A percentile compares a stretch with the other conserved stretches of the same genome.
Evolutionary conservation across 2,113 vertebrate species (phyloP).

Genomic region (Proteles cristata): DNA sequence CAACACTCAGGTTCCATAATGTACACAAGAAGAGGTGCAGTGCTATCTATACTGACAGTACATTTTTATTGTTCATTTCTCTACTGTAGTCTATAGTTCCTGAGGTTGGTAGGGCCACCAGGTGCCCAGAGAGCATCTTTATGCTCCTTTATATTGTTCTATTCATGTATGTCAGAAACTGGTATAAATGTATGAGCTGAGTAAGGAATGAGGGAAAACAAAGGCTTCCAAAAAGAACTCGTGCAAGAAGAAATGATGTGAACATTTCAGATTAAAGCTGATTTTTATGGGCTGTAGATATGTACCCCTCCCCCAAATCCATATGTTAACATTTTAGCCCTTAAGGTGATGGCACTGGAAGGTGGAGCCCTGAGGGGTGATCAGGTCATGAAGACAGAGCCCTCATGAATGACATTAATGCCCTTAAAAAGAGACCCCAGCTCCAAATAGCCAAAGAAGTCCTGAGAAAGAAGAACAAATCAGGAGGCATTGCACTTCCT

Average conservation of each 20-base stretch:
- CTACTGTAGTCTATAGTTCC: neutral
- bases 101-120: neutral
- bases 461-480: neutral
- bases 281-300: neutral
- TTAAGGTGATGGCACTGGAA: neutral
- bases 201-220: neutral
- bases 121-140: neutral
- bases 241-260: neutral
- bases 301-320: neutral
- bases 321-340: neutral
- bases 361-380: no score
- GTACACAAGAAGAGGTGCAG: accelerated
- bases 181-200: neutral
- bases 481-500: neutral
- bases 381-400: neutral
- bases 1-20: neutral
- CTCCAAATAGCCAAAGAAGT: neutral
- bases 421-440: neutral
- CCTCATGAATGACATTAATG: neutral
- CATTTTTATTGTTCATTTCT: neutral
- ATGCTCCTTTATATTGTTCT: neutral
- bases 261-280: neutral
- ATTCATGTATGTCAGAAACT: neutral
- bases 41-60: neutral
- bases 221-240: neutral